Percentiles rank a stretch among this genome's conserved stretches.
Evolutionary conservation across 1,140 invertebrate species (phyloP).

Genomic region (Neodiprion pinetum): DNA sequence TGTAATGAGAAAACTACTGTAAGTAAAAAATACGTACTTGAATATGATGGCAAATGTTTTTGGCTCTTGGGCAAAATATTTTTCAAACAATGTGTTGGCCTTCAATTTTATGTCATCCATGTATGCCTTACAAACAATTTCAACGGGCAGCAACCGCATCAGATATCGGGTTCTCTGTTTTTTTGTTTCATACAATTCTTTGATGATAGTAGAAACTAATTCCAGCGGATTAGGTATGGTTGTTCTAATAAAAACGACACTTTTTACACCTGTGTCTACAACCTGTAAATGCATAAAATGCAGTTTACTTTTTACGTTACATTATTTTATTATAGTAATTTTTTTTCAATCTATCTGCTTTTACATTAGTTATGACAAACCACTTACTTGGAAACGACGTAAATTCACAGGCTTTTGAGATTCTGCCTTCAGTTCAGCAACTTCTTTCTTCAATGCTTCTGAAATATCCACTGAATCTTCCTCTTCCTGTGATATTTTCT

Average conservation of each 20-base stretch:
- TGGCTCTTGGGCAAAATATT: constrained; percentile 74
- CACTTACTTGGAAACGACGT: neutral
- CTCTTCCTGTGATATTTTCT: constrained; percentile 46
- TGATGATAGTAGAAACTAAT: constrained; percentile 74
- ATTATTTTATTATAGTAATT: neutral
- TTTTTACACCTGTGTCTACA: constrained; percentile 80
- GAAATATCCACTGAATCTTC: constrained; percentile 70
- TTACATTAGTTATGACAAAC: neutral
- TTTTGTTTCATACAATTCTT: constrained; percentile 73
- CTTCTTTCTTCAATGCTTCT: constrained; percentile 70
- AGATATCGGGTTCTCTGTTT: constrained; percentile 76
- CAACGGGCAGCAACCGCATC: constrained; percentile 80
- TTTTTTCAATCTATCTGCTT: neutral
- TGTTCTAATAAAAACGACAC: constrained; percentile 84
- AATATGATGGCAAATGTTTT: constrained; percentile 80
- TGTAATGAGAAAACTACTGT: constrained; percentile 19
- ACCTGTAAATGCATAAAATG: constrained; percentile 55
- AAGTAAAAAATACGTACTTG: constrained; percentile 63
- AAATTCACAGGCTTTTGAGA: constrained; percentile 45
- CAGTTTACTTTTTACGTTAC: neutral
- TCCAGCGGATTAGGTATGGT: constrained; percentile 75
- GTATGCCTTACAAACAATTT: constrained; percentile 80
- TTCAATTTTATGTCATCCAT: constrained; percentile 74
- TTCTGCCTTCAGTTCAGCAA: constrained; percentile 68
- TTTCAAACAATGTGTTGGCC: constrained; percentile 73